Evolutionary conservation across 2,113 vertebrate genomes (phyloP).

Genomic region (Triplophysa dalaica): DNA sequence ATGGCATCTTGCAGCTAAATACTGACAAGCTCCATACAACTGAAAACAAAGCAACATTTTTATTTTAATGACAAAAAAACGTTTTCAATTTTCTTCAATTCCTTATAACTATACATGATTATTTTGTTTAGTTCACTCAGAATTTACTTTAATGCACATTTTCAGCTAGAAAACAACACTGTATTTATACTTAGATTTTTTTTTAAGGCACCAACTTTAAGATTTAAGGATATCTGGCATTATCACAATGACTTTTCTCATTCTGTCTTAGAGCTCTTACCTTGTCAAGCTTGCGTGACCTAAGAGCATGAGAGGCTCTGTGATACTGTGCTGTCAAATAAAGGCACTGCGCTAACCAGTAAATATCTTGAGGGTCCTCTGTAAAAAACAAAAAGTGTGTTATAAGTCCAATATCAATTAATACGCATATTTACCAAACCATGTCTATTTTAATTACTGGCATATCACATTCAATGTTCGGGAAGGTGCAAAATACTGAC

Average conservation of each 20-base stretch:
- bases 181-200: too few relatives aligned
- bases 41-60: constrained; percentile 53
- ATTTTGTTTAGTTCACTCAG: neutral
- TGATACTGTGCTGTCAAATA: constrained; percentile 97
- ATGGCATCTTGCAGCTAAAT: constrained; percentile 96
- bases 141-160: too few relatives aligned
- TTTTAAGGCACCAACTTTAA: too few relatives aligned
- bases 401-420: neutral
- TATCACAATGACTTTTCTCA: neutral
- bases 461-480: neutral
- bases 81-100: too few relatives aligned
- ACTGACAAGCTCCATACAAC: constrained; percentile 93
- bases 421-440: neutral
- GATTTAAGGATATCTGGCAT: too few relatives aligned
- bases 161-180: too few relatives aligned
- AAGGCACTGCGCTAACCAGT: constrained; percentile 97
- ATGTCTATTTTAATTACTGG: neutral
- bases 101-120: too few relatives aligned
- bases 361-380: constrained; percentile 97
- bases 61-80: neutral
- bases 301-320: constrained; percentile 93
- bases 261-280: constrained; percentile 62
- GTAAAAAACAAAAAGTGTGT: constrained; percentile 39
- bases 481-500: constrained; percentile 72
- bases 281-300: constrained; percentile 94